phyloP scores from a whole-genome alignment of 1,140 invertebrate species.

The Papilio xuthus region DNA sequence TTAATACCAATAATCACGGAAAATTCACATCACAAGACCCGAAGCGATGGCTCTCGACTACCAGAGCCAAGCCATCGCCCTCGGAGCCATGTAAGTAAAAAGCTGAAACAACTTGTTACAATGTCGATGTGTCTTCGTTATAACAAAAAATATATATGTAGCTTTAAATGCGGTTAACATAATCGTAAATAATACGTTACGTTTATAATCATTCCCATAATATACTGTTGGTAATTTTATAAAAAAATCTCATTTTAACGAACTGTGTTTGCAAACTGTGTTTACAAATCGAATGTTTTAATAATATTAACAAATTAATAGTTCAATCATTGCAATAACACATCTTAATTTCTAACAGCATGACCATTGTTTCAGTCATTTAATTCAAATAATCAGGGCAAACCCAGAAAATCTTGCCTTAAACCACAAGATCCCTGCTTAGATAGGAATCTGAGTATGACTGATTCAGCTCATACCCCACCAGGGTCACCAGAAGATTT shows the following conservation, averaged over 20 bases:
- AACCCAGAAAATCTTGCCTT: constrained; percentile 68
- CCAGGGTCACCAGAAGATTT: constrained; percentile 83
- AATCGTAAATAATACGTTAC: neutral
- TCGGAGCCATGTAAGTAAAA: constrained; percentile 72
- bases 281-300: neutral
- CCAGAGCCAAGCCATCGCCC: constrained; percentile 72
- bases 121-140: constrained; percentile 4
- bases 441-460: constrained; percentile 70
- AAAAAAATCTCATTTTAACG: no score
- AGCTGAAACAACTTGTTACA: neutral
- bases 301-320: neutral
- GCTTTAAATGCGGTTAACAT: neutral
- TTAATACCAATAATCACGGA: constrained; percentile 80
- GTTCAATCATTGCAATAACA: neutral
- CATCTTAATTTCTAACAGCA: neutral
- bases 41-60: constrained; percentile 72
- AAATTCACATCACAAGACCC: constrained; percentile 71
- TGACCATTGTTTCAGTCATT: constrained; percentile 71
- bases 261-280: neutral
- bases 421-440: constrained; percentile 66
- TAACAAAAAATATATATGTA: neutral
- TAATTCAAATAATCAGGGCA: constrained; percentile 65
- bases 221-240: no score
- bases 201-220: neutral
- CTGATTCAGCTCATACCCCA: constrained; percentile 80